A percentile compares a stretch with the other conserved stretches of the same genome.
Conservation (phyloP, 2,888 invertebrate genomes). For the Fragum whitleyi region DNA sequence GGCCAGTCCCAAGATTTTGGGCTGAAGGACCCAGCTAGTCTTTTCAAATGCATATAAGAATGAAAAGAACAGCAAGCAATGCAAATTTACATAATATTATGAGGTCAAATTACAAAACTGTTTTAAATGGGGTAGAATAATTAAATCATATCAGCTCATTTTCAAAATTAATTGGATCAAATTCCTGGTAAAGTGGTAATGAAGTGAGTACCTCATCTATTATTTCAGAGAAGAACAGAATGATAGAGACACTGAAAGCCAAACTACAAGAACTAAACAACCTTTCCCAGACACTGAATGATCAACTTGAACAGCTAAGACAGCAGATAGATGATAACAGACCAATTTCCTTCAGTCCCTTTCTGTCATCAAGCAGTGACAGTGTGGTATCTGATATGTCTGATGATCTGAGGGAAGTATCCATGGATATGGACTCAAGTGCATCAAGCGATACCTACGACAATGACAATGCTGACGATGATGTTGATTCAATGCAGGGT, state of each 20-base stretch:
- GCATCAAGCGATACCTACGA: conserved; percentile 32
- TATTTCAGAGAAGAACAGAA: conserved; percentile 69
- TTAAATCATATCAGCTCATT: too few species aligned
- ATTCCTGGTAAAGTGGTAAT: too few species aligned
- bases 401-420: conserved; percentile 47
- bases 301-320: conserved; percentile 69
- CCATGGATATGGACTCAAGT: conserved; percentile 48
- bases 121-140: too few species aligned
- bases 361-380: conserved; percentile 46
- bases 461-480: conserved; percentile 23
- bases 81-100: too few species aligned
- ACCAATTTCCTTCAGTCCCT: conserved; percentile 19
- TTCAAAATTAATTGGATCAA: too few species aligned
- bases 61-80: too few species aligned
- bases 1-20: too few species aligned
- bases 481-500: conserved; percentile 11
- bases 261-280: conserved; percentile 69
- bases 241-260: conserved; percentile 69
- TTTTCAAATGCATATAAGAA: too few species aligned
- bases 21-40: too few species aligned
- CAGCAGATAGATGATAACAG: conserved; percentile 57
- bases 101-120: too few species aligned
- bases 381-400: conserved; percentile 54
- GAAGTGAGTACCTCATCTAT: too few species aligned
- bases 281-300: conserved; percentile 67